Conservation (phyloP, 2,888 invertebrate genomes). For the Synanthedon vespiformis region DNA sequence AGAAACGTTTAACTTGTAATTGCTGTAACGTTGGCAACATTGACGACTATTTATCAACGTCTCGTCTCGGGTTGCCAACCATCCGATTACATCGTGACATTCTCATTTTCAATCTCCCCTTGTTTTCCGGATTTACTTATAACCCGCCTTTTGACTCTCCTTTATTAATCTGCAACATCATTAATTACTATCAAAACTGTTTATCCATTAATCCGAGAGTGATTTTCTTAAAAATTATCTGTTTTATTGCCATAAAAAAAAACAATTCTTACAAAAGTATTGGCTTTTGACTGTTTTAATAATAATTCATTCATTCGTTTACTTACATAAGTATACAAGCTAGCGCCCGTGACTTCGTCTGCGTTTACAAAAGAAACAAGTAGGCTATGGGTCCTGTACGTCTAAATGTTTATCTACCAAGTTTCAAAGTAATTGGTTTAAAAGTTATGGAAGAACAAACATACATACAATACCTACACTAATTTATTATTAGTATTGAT, state of each 20-base stretch:
- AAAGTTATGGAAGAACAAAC: too few species aligned
- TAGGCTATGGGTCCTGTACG: too few species aligned
- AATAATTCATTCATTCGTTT: too few species aligned
- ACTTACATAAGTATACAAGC: too few species aligned
- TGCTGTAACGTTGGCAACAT: slow-evolving; percentile 10
- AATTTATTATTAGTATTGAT: too few species aligned
- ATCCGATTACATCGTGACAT: slow-evolving; percentile 63
- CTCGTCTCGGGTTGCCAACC: slow-evolving; percentile 41
- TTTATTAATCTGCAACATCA: slow-evolving; percentile 53
- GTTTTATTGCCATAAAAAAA: background rate
- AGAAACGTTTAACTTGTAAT: too few species aligned
- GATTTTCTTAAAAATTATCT: background rate
- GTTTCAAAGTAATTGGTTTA: too few species aligned
- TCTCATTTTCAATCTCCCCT: slow-evolving; percentile 42
- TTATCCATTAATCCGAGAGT: slow-evolving; percentile 23
- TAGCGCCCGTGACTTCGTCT: too few species aligned
- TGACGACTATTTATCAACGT: slow-evolving; percentile 57
- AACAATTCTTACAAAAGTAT: background rate
- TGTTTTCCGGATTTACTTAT: slow-evolving; percentile 47
- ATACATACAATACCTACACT: too few species aligned
- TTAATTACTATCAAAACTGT: slow-evolving; percentile 49
- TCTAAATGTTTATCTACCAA: too few species aligned
- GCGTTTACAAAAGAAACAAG: too few species aligned
- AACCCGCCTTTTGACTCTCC: slow-evolving; percentile 56
- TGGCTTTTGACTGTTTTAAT: background rate